Percentiles rank a stretch among this genome's conserved stretches.
These are phyloP conservation scores for Syrrhaptes paradoxus DNA, from an alignment of 2,113 vertebrate genomes.

Conservation along the genomic window DNA sequence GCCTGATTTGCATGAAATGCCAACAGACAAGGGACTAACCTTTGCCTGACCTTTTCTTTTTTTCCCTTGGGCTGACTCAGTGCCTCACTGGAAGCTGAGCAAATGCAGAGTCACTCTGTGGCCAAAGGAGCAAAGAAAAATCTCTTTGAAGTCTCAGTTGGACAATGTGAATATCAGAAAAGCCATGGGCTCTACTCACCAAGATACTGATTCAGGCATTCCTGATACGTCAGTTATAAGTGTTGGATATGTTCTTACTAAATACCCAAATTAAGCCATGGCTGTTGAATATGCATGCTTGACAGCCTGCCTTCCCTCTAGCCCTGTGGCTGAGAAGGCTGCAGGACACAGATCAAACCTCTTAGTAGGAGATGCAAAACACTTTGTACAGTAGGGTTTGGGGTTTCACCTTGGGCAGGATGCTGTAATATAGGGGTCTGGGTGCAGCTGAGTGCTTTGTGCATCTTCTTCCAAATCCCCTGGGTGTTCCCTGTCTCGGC, in stretches of 20 bases:
- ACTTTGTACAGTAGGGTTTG: not conserved
- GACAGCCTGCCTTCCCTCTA: not conserved
- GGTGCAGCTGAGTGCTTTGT: not conserved
- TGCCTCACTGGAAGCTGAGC: not conserved
- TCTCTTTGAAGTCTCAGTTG: not conserved
- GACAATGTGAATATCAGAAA: not conserved
- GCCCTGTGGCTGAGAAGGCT: not conserved
- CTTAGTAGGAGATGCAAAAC: not conserved
- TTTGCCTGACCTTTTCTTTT: not conserved
- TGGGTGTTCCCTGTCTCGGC: not conserved
- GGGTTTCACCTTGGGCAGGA: not conserved
- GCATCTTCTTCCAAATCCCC: not conserved
- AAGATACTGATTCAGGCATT: not conserved
- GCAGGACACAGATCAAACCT: not conserved
- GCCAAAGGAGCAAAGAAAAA: not conserved
- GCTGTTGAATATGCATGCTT: not conserved
- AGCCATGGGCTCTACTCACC: not conserved
- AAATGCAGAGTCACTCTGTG: not conserved
- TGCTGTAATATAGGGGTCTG: not conserved
- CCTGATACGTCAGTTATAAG: not conserved
- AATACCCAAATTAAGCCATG: not conserved
- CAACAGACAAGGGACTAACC: not conserved
- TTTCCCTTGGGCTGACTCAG: not conserved
- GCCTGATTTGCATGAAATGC: conserved; percentile 5
- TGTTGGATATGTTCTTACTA: rapidly evolving